A percentile compares a stretch with the other conserved stretches of the same genome.
Evolutionary conservation across 1,140 invertebrate genomes (phyloP).

Genomic region (Babylonia areolata): DNA sequence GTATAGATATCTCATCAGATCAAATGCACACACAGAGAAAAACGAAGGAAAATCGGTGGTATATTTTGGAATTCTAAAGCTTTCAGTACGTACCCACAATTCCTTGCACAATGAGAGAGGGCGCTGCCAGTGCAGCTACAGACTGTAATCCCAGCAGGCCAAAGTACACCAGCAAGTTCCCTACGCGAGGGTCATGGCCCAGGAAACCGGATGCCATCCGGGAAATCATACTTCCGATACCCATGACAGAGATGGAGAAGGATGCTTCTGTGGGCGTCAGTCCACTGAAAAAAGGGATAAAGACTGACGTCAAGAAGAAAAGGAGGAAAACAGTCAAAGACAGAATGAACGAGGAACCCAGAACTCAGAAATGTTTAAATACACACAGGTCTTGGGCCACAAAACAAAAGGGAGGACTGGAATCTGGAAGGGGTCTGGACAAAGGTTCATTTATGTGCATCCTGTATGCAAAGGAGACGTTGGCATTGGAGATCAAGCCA

Average conservation of each 20-base stretch:
- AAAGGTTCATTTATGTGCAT: too few relatives aligned
- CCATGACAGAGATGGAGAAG: neutral
- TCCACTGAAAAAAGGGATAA: neutral
- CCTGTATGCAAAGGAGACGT: too few relatives aligned
- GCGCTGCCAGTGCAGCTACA: neutral
- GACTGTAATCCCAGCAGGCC: neutral
- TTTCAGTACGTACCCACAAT: neutral
- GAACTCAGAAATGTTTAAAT: too few relatives aligned
- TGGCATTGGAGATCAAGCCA: too few relatives aligned
- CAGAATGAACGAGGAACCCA: too few relatives aligned
- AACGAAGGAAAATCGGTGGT: neutral
- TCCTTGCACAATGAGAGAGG: neutral
- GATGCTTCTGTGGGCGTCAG: neutral
- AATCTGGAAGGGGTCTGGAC: too few relatives aligned
- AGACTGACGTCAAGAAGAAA: too few relatives aligned
- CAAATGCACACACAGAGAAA: too few relatives aligned
- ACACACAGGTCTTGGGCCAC: too few relatives aligned
- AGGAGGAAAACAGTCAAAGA: too few relatives aligned
- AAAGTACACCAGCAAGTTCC: constrained; percentile 7
- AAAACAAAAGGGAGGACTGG: too few relatives aligned
- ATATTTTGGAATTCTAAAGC: neutral
- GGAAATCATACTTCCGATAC: constrained; percentile 1
- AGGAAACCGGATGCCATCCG: neutral
- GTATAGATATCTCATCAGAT: too few relatives aligned
- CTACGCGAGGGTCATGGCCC: constrained; percentile 5